These are phyloP conservation scores for Bibio marci DNA, from an alignment of 2,888 invertebrate species.

Conservation along the genomic window DNA sequence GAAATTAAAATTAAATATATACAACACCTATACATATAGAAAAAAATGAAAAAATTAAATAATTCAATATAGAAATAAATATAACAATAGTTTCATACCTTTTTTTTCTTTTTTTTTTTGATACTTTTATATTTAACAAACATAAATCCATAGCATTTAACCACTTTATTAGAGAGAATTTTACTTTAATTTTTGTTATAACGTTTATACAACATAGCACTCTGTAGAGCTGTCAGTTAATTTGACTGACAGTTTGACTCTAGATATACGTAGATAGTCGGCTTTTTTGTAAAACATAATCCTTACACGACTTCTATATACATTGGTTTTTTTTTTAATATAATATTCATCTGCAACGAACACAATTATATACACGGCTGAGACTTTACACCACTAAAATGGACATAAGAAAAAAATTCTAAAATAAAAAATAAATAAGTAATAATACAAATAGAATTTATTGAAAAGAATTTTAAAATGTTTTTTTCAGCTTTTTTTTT, in stretches of 20 bases:
- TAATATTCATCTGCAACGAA: not conserved
- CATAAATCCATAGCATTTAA: conserved; percentile 6
- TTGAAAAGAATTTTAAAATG: too few relatives aligned
- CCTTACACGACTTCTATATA: conserved; percentile 6
- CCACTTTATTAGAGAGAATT: conserved; percentile 7
- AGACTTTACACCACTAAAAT: too few relatives aligned
- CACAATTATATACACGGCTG: not conserved
- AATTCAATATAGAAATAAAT: too few relatives aligned
- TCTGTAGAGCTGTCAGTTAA: conserved; percentile 22
- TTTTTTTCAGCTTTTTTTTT: too few relatives aligned
- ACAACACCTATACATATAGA: too few relatives aligned
- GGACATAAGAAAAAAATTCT: too few relatives aligned
- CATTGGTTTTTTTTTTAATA: not conserved
- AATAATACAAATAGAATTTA: too few relatives aligned
- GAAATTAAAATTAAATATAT: too few relatives aligned
- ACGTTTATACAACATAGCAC: conserved; percentile 13
- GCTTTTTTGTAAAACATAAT: conserved; percentile 6
- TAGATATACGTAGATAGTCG: conserved; percentile 14
- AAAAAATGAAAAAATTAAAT: too few relatives aligned
- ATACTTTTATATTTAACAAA: not conserved
- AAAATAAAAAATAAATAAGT: too few relatives aligned
- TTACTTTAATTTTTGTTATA: conserved; percentile 5
- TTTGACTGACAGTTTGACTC: conserved; percentile 27
- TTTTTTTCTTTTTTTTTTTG: too few relatives aligned
- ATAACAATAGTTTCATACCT: too few relatives aligned